Evolutionary conservation across 64 coral and sea anemone species (phyloP), one percentile per base, ranked within the genome.

Genomic region (Stylophora pistillata): DNA sequence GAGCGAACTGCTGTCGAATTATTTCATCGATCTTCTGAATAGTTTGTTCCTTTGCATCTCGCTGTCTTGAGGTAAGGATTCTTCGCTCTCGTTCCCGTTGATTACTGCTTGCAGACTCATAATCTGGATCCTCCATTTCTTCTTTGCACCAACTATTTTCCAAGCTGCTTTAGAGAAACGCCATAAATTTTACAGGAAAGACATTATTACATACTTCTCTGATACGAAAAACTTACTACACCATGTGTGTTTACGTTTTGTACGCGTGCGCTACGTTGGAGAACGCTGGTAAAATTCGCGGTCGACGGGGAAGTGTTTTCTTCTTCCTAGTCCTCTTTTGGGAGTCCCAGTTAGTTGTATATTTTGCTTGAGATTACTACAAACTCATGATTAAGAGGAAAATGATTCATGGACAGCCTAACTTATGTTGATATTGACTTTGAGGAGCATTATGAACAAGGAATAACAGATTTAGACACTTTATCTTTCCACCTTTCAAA

Each of bases 1-100:
- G 88, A 15, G 90, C 83, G 70, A 99, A 99, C 55, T 99, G 97
- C 61, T 99, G 80, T 13, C 78, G 97, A 79, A 99, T 92, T 18
- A 95, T 95, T 6, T 88, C 79, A 34, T 95, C 86, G 10, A 99
- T 99, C 78, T 88, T 92, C 55, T 93, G 87, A 6, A 89, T 88
- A 1, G 93, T 73, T 29, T 86, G 83, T 81, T 99, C 97, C 53
- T 93, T 89, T 20, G 93, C 93, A 83, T 99, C 97, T 90, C 95
- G 81, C 73, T 95, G 97, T 73, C 92, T 90, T 16, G 86, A 27
- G 53, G 73, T 95, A 1, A 95, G 86, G 18, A 23, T 85, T 16
- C 60, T 73, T 79, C 93, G 82, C 52, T 74, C 79, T 55, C 72
- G 87, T 53, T 82, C 77, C 20, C 86, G 91, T 64, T 78, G 37